Evolutionary conservation across 2,888 invertebrate species (phyloP).

Genomic region (Embidobia sp.): DNA sequence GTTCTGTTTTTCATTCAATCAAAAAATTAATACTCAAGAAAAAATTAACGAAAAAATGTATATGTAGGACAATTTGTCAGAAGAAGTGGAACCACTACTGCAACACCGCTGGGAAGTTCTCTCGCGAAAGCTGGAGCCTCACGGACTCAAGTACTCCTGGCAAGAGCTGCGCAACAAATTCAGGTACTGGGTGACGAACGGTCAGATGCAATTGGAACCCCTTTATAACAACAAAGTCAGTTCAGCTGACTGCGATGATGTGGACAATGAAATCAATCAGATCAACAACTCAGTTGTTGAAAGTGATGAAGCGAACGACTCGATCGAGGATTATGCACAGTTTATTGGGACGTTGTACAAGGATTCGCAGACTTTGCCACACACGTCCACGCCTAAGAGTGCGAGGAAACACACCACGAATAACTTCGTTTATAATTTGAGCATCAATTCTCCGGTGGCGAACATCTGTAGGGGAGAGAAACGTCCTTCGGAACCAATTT

Average conservation of each 20-base stretch:
- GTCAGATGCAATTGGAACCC: neutral
- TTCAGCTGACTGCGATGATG: too few species aligned
- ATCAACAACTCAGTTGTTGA: too few species aligned
- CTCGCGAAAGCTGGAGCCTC: constrained; percentile 5
- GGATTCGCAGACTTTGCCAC: too few species aligned
- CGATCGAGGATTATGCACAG: too few species aligned
- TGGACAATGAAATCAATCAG: neutral
- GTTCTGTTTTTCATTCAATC: too few species aligned
- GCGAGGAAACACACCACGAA: constrained; percentile 3
- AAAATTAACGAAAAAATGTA: too few species aligned
- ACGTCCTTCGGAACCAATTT: too few species aligned
- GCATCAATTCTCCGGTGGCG: too few species aligned
- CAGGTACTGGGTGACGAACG: constrained; percentile 14
- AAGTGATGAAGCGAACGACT: constrained; percentile 7
- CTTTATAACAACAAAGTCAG: neutral
- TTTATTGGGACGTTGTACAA: too few species aligned
- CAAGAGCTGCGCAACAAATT: constrained; percentile 14
- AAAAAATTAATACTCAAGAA: too few species aligned
- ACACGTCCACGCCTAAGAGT: constrained; percentile 39
- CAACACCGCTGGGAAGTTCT: constrained; percentile 41
- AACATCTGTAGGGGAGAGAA: too few species aligned
- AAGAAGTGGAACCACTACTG: constrained; percentile 22
- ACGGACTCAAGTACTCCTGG: constrained; percentile 29
- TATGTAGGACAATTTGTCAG: constrained; percentile 14
- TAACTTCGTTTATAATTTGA: too few species aligned